Evolutionary conservation across 2,888 invertebrate genomes (phyloP).

Genomic region (Acholoe squamosa): DNA sequence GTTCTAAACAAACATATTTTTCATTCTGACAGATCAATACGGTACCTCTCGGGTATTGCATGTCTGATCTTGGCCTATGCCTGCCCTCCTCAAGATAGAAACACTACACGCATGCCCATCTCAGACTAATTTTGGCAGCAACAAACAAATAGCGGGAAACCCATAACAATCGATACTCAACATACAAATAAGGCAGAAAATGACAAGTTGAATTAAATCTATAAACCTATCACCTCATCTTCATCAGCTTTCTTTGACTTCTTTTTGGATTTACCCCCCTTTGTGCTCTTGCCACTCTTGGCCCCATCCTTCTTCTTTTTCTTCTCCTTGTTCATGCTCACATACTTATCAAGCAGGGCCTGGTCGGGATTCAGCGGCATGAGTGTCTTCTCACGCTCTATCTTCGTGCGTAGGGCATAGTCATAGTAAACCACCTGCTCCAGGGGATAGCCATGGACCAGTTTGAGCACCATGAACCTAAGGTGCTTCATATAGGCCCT

Average conservation of each 20-base stretch:
- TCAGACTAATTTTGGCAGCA: no score
- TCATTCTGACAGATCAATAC: no score
- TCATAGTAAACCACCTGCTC: slow-evolving; percentile 53
- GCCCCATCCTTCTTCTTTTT: not conserved
- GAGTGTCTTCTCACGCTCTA: not conserved
- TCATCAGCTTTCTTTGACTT: not conserved
- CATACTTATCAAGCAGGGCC: slow-evolving; percentile 32
- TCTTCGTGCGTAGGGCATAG: slow-evolving; percentile 44
- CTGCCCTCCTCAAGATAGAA: no score
- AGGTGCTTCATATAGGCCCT: slow-evolving; percentile 50
- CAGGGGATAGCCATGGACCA: slow-evolving; percentile 52
- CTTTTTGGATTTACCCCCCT: not conserved
- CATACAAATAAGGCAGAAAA: no score
- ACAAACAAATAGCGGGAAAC: no score
- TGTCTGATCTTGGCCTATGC: no score
- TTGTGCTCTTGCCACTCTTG: not conserved
- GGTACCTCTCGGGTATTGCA: no score
- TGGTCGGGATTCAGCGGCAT: slow-evolving; percentile 38
- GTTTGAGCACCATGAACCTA: slow-evolving; percentile 45
- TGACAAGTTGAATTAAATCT: not conserved
- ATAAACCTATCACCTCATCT: slow-evolving; percentile 40
- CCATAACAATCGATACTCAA: no score
- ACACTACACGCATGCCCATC: no score
- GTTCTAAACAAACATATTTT: no score
- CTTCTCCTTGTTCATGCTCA: not conserved